These are phyloP conservation scores for Melinaea marsaeus DNA, from an alignment of 2,888 invertebrate genomes.

Conservation along the genomic window DNA sequence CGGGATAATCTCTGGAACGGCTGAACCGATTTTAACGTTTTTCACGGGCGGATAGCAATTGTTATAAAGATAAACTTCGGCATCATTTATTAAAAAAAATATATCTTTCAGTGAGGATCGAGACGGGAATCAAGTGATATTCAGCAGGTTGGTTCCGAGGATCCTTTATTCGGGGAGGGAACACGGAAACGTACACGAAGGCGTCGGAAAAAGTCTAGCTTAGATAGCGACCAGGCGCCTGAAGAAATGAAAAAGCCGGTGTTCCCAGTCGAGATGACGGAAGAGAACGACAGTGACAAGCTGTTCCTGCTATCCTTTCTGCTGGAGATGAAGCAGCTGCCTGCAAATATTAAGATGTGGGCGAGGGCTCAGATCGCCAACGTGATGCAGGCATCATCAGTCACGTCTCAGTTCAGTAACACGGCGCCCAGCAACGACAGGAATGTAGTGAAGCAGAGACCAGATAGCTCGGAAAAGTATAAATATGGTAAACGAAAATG, in stretches of 20 bases:
- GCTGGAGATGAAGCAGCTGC: conserved; percentile 66
- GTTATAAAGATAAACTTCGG: too few species aligned
- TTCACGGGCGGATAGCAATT: too few species aligned
- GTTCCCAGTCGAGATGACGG: conserved; percentile 49
- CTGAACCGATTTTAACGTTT: too few species aligned
- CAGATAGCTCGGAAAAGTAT: conserved; percentile 44
- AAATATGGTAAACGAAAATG: not conserved
- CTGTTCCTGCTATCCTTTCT: conserved; percentile 65
- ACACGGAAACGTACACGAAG: conserved; percentile 36
- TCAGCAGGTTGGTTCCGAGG: conserved; percentile 8
- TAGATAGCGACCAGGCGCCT: conserved; percentile 38
- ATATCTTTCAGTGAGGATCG: conserved; percentile 26
- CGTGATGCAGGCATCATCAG: conserved; percentile 70
- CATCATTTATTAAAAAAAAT: too few species aligned
- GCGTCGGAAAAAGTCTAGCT: conserved; percentile 40
- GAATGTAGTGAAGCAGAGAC: conserved; percentile 43
- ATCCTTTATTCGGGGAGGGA: conserved; percentile 10
- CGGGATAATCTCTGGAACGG: too few species aligned
- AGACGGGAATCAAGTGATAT: conserved; percentile 23
- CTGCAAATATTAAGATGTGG: conserved; percentile 70
- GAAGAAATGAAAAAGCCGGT: conserved; percentile 62
- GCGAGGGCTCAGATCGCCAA: conserved; percentile 66
- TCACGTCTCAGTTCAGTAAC: conserved; percentile 54
- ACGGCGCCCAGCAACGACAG: conserved; percentile 41
- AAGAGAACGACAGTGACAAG: conserved; percentile 59